Evolutionary conservation across 2,797 vertebrate genomes (phyloP), one percentile per base, ranked within the genome.

Genomic region (Halcyon badia): DNA sequence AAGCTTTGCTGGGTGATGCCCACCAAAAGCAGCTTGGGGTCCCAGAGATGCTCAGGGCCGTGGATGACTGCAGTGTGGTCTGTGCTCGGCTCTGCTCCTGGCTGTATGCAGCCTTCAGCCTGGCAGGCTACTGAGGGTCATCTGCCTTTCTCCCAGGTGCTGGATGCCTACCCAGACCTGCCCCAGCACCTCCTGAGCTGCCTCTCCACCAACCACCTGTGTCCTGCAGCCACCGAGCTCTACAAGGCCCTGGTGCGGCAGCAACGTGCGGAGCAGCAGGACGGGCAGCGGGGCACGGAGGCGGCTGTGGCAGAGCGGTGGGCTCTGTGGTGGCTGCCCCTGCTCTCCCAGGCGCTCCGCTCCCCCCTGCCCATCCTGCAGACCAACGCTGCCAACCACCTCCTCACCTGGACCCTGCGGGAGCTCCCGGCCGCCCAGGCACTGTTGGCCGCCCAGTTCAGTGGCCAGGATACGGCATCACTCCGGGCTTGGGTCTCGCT

Each of bases 121-220:
- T 1, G 2, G 39, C 57, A 68, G 28, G 42, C 30, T 24, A 42
- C 8, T 66, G 22, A 72, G 22, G 10, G 16, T 66, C 5, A 2
- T 48, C 31, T 75, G 35, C 48, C 48, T 93, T 85, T 93, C 79
- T 82, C 30, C 5, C 90, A 99, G 99, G 98, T 99, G 82, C 96
- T 99, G 93, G 93, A 98, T 21, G 65, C 96, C 22, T 99, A 98
- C 91, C 81, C 84, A 0, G 98, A 99, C 68, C 96, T 99, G 41
- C 98, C 97, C 1, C 93, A 78, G 96, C 98, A 99, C 88, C 98
- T 99, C 71, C 97, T 99, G 82, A 98, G 98, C 97, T 99, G 99
- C 97, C 96, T 99, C 82, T 98, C 98, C 26, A 98, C 98, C 94
- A 99, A 99, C 98, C 98, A 98, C 94, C 97, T 99, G 68, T 98